phyloP scores from a whole-genome alignment of 1,140 invertebrate genomes.

The Aphelinus atriplicis region DNA sequence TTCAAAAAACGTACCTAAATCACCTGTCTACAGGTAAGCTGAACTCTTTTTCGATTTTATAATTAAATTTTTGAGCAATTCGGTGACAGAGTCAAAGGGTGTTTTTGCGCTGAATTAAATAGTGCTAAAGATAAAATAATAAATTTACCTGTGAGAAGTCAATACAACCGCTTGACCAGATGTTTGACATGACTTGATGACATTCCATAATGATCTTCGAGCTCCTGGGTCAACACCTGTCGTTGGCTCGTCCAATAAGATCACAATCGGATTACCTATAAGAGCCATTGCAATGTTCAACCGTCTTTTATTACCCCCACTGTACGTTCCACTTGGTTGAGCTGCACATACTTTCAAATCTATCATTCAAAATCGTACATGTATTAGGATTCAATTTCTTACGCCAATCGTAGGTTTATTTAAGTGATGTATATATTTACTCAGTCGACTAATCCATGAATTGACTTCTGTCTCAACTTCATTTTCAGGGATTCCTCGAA shows the following conservation, averaged over 20 bases:
- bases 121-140: too few relatives aligned
- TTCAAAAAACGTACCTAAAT: too few relatives aligned
- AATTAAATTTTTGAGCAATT: too few relatives aligned
- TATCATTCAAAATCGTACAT: slow-evolving; percentile 18
- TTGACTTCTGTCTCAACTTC: slow-evolving; percentile 65
- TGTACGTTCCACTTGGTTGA: slow-evolving; percentile 71
- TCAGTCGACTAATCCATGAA: slow-evolving; percentile 64
- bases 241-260: slow-evolving; percentile 80
- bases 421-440: slow-evolving; percentile 46
- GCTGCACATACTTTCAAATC: slow-evolving; percentile 60
- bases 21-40: too few relatives aligned
- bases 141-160: slow-evolving; percentile 76
- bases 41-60: too few relatives aligned
- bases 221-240: slow-evolving; percentile 86
- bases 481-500: slow-evolving; percentile 71
- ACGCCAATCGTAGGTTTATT: background rate
- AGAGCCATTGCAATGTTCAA: slow-evolving; percentile 92
- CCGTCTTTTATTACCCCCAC: slow-evolving; percentile 95
- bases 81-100: too few relatives aligned
- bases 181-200: slow-evolving; percentile 70
- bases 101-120: too few relatives aligned
- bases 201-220: slow-evolving; percentile 81
- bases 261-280: slow-evolving; percentile 78
- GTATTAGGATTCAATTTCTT: too few relatives aligned
- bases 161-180: slow-evolving; percentile 77